Conservation (phyloP, 2,888 invertebrate species). For the Drosophila emarginata region DNA sequence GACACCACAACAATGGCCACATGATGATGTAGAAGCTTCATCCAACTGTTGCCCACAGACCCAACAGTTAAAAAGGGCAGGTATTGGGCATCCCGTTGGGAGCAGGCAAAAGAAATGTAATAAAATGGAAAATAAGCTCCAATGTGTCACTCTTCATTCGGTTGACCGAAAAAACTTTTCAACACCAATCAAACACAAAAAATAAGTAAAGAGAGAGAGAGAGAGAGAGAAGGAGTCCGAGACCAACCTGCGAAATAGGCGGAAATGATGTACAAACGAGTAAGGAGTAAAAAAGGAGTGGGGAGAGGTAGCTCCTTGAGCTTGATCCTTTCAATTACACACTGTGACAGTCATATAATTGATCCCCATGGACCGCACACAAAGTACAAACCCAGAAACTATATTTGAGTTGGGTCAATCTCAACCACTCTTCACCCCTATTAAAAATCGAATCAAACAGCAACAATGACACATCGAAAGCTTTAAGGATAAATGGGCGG, state of each 20-base stretch:
- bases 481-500: constrained; percentile 7
- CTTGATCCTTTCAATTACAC: constrained; percentile 78
- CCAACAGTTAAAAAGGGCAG: constrained; percentile 41
- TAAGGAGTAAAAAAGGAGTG: constrained; percentile 10
- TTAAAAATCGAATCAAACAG: constrained; percentile 47
- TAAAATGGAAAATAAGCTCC: constrained; percentile 72
- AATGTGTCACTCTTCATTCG: constrained; percentile 71
- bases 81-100: constrained; percentile 54
- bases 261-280: constrained; percentile 30
- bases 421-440: constrained; percentile 28
- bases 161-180: constrained; percentile 57
- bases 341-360: constrained; percentile 77
- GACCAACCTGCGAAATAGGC: constrained; percentile 49
- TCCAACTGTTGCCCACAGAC: constrained; percentile 54
- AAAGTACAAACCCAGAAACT: constrained; percentile 45
- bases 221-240: constrained; percentile 2
- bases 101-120: constrained; percentile 54
- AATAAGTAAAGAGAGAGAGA: background rate
- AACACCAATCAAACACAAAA: constrained; percentile 63
- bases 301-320: constrained; percentile 28
- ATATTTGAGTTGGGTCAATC: constrained; percentile 71
- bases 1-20: constrained; percentile 60
- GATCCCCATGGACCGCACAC: constrained; percentile 70
- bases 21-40: constrained; percentile 70
- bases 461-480: constrained; percentile 66